phyloP scores from a whole-genome alignment of 1,140 invertebrate species.

The Euura lappo region DNA sequence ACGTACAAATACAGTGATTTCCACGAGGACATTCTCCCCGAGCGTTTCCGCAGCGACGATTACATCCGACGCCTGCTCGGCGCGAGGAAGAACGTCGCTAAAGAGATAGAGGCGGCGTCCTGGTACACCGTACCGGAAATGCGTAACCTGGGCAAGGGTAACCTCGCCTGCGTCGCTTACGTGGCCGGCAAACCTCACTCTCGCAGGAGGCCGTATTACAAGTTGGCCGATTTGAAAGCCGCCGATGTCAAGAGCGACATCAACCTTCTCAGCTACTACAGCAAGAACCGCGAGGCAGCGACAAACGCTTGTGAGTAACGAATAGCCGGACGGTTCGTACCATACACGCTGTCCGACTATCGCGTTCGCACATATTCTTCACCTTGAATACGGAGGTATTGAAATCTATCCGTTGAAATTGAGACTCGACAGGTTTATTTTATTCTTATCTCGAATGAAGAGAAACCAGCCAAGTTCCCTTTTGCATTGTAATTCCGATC shows the following conservation, averaged over 20 bases:
- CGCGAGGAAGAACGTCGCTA: constrained; percentile 64
- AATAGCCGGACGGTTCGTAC: too few relatives aligned
- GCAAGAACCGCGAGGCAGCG: constrained; percentile 73
- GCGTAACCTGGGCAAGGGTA: constrained; percentile 71
- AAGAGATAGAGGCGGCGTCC: constrained; percentile 64
- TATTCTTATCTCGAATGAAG: too few relatives aligned
- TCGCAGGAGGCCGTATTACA: constrained; percentile 72
- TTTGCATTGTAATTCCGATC: too few relatives aligned
- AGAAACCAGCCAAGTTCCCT: too few relatives aligned
- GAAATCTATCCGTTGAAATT: too few relatives aligned
- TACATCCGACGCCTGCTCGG: constrained; percentile 68
- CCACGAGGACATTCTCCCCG: constrained; percentile 49
- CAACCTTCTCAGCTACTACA: constrained; percentile 77
- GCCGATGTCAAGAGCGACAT: constrained; percentile 71
- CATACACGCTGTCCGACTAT: too few relatives aligned
- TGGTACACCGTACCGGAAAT: constrained; percentile 70
- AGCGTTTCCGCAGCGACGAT: constrained; percentile 64
- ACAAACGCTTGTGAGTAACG: constrained; percentile 57
- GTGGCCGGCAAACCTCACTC: constrained; percentile 78
- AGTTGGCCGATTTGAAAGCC: constrained; percentile 63
- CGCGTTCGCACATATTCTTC: too few relatives aligned
- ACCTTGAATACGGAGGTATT: too few relatives aligned
- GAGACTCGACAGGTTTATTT: too few relatives aligned
- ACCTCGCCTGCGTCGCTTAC: constrained; percentile 79
- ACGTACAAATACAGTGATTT: constrained; percentile 43